Evolutionary conservation across 1,140 invertebrate species (phyloP).

Genomic region (Cydia strobilella): DNA sequence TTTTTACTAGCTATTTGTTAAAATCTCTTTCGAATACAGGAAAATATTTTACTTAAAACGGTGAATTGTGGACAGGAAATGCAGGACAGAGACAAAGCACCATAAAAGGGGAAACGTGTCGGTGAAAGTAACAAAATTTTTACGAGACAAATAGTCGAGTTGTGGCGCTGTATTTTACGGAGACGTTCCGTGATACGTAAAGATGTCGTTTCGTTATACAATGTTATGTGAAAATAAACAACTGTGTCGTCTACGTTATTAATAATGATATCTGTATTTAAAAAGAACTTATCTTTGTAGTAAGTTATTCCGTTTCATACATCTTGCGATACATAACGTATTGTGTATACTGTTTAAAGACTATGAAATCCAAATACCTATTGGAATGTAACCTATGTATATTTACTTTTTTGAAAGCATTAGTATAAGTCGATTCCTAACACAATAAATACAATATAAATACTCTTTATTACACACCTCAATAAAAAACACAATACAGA

Average conservation of each 20-base stretch:
- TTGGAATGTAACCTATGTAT: no score
- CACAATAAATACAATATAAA: no score
- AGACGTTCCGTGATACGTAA: constrained; percentile 18
- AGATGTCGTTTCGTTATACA: constrained; percentile 21
- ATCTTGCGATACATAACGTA: no score
- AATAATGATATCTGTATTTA: neutral
- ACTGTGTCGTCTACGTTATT: neutral
- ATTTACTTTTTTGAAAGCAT: no score
- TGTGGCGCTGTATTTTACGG: constrained; percentile 10
- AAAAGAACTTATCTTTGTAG: neutral
- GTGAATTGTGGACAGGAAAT: constrained; percentile 22
- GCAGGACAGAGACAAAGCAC: constrained; percentile 28
- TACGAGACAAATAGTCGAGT: constrained; percentile 32
- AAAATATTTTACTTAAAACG: neutral
- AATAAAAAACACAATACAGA: no score
- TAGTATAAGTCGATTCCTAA: no score
- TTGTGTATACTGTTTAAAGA: no score
- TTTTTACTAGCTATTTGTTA: no score
- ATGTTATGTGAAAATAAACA: constrained; percentile 13
- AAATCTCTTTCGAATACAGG: neutral
- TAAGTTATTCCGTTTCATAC: no score
- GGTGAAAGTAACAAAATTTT: constrained; percentile 29
- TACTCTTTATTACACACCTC: no score
- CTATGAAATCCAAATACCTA: no score
- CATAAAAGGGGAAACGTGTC: constrained; percentile 32